These are phyloP conservation scores for Anthonomus grandis DNA, from an alignment of 1,140 invertebrate species.

Conservation along the genomic window DNA sequence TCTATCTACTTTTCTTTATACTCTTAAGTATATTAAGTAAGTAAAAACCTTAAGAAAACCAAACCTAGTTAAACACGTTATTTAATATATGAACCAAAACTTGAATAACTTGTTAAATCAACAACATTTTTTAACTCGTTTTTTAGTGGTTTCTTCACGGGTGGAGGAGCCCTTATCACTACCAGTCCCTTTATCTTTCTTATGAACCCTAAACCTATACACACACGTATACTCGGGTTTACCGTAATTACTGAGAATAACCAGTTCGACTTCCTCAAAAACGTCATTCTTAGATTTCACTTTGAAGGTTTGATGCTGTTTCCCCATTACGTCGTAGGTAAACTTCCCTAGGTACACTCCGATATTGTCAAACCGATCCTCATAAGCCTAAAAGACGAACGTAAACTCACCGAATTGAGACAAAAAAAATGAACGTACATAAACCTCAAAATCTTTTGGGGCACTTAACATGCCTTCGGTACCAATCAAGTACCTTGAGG, in stretches of 20 bases:
- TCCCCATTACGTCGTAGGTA: slow-evolving; percentile 22
- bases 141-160: too few species aligned
- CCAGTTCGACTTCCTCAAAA: slow-evolving; percentile 28
- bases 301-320: slow-evolving; percentile 32
- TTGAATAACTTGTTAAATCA: too few species aligned
- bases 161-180: too few species aligned
- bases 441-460: slow-evolving; percentile 29
- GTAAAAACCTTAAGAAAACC: too few species aligned
- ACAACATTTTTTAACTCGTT: slow-evolving; percentile 6
- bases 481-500: slow-evolving; percentile 12
- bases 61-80: too few species aligned
- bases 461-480: slow-evolving; percentile 21
- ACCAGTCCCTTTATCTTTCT: slow-evolving; percentile 1
- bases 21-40: too few species aligned
- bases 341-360: slow-evolving; percentile 27
- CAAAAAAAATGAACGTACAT: slow-evolving; percentile 8
- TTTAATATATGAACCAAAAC: background rate
- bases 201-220: slow-evolving; percentile 34
- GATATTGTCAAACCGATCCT: background rate
- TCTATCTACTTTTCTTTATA: too few species aligned
- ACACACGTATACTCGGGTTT: slow-evolving; percentile 32
- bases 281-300: slow-evolving; percentile 16
- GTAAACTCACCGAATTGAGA: background rate
- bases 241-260: slow-evolving; percentile 31
- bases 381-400: slow-evolving; percentile 17